A percentile compares a stretch with the other conserved stretches of the same genome.
These are phyloP conservation scores for Zaprionus lachaisei DNA, from an alignment of 1,140 invertebrate species.

Conservation along the genomic window DNA sequence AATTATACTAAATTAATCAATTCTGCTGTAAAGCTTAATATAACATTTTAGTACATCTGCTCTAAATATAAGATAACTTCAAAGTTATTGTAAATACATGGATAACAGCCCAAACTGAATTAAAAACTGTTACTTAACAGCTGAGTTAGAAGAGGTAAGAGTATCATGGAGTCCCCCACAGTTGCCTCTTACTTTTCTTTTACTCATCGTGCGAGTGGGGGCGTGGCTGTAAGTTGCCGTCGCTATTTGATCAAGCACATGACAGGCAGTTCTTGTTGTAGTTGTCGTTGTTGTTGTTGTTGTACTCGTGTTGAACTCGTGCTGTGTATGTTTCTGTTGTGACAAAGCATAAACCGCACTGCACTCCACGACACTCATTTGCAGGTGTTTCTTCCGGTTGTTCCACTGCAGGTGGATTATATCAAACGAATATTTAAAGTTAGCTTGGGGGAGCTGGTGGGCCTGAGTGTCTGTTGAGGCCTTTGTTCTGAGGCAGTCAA, in stretches of 20 bases:
- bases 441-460: neutral
- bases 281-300: slow-evolving; percentile 6
- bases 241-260: slow-evolving; percentile 12
- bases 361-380: slow-evolving; percentile 13
- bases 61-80: no score
- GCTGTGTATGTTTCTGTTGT: slow-evolving; percentile 29
- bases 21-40: neutral
- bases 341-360: slow-evolving; percentile 49
- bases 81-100: neutral
- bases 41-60: neutral
- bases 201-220: neutral
- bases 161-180: neutral
- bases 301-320: slow-evolving; percentile 27
- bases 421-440: neutral
- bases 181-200: neutral
- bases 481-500: neutral
- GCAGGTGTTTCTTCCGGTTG: slow-evolving; percentile 14
- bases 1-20: no score
- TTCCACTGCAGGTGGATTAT: slow-evolving; percentile 2
- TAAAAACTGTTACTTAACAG: no score
- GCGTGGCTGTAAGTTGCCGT: neutral
- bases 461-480: neutral
- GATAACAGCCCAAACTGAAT: neutral
- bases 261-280: neutral
- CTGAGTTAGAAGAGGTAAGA: neutral